Conservation (phyloP, 2,797 vertebrate genomes). For the Mormyrus proboscirostris region DNA sequence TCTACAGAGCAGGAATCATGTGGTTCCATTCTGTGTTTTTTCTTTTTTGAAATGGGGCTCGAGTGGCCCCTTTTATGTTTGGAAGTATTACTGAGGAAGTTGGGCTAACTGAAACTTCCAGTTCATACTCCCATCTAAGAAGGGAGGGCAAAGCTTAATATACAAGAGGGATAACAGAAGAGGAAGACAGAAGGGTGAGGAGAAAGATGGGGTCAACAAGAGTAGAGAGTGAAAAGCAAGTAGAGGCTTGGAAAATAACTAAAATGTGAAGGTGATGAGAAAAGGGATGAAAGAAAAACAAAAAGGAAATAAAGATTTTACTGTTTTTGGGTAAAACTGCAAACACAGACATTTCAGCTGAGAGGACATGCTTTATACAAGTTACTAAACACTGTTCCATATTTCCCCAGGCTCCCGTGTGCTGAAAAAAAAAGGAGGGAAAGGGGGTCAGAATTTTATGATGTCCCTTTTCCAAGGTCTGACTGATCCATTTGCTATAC, state of each 20-base stretch:
- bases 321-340: neutral
- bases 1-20: neutral
- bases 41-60: neutral
- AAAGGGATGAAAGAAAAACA: slow-evolving; percentile 1
- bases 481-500: neutral
- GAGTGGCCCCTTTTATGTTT: neutral
- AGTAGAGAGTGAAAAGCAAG: neutral
- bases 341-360: neutral
- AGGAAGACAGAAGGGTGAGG: neutral
- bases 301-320: slow-evolving; percentile 2
- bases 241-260: slow-evolving; percentile 3
- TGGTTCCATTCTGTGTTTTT: neutral
- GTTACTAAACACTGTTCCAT: neutral
- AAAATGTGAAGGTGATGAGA: neutral
- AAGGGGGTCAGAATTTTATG: neutral
- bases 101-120: neutral
- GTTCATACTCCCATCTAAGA: neutral
- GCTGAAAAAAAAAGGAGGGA: neutral
- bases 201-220: neutral
- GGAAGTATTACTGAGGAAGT: neutral
- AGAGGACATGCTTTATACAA: neutral
- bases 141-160: neutral
- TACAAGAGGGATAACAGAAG: neutral
- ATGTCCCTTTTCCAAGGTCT: neutral
- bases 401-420: slow-evolving; percentile 1